Conservation (phyloP, 2,113 vertebrate genomes). For the Uropsilus gracilis region DNA sequence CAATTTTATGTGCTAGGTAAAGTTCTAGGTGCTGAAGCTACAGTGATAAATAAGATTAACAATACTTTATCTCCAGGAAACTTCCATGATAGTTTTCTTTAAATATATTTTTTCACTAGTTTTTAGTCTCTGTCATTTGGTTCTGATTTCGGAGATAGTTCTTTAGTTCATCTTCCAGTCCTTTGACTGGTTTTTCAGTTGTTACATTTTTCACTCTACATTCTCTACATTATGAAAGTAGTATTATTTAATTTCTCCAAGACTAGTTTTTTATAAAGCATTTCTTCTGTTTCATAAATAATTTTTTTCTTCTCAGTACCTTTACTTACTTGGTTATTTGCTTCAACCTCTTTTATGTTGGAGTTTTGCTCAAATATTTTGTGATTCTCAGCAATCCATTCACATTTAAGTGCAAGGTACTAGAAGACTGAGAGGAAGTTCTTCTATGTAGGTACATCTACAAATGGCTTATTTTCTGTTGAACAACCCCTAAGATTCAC, state of each 20-base stretch:
- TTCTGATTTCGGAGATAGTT: background rate
- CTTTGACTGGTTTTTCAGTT: slow-evolving; percentile 14
- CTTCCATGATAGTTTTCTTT: background rate
- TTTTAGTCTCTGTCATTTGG: background rate
- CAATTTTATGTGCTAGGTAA: background rate
- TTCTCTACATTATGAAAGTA: background rate
- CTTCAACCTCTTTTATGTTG: background rate
- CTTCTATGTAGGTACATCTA: background rate
- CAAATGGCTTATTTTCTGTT: background rate
- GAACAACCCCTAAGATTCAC: background rate
- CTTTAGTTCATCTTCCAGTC: background rate
- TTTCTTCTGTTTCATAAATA: background rate
- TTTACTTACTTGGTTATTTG: background rate
- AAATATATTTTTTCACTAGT: background rate
- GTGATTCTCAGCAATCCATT: background rate
- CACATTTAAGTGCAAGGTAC: background rate
- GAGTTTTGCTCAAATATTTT: background rate
- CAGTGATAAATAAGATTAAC: background rate
- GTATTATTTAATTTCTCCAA: slow-evolving; percentile 12
- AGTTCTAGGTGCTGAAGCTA: background rate
- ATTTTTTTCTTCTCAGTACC: background rate
- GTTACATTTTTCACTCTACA: background rate
- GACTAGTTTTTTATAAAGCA: background rate
- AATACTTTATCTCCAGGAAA: background rate
- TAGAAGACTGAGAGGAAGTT: background rate